Conservation (phyloP, 2,888 invertebrate genomes). For the Rhyacophila evoluta region DNA sequence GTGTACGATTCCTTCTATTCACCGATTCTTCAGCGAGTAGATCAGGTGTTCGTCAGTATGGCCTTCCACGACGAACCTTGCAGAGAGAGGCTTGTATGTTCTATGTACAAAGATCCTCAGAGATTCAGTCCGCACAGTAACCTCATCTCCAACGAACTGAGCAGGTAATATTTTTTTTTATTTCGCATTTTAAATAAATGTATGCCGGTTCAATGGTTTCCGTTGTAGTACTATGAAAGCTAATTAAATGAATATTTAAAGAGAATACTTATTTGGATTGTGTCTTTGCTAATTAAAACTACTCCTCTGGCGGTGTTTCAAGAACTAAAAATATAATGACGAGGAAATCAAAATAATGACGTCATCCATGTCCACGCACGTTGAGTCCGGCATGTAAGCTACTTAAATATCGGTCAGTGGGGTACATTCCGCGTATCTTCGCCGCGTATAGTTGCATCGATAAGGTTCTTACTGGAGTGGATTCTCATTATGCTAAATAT, state of each 20-base stretch:
- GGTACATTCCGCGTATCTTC: conserved; percentile 33
- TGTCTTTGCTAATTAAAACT: background rate
- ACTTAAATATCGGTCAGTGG: conserved; percentile 36
- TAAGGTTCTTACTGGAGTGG: background rate
- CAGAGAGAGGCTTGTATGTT: conserved; percentile 83
- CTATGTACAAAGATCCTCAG: conserved; percentile 85
- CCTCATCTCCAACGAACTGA: conserved; percentile 86
- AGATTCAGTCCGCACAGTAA: conserved; percentile 89
- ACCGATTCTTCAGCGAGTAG: conserved; percentile 81
- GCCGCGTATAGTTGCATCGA: background rate
- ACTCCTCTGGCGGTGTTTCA: background rate
- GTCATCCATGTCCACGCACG: background rate
- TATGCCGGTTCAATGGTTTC: too few species aligned
- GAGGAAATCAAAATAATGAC: background rate
- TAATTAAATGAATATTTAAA: too few species aligned
- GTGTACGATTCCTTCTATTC: conserved; percentile 78
- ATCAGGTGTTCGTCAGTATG: conserved; percentile 78
- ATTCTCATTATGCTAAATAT: too few species aligned
- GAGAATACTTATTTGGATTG: background rate
- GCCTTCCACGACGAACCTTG: conserved; percentile 80
- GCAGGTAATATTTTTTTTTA: conserved; percentile 81
- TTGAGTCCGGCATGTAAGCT: background rate
- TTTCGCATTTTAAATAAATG: too few species aligned
- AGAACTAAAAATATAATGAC: background rate
- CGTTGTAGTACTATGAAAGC: too few species aligned